A percentile compares a stretch with the other conserved stretches of the same genome.
Conservation (phyloP, 2,113 vertebrate genomes). For the Oncorhynchus clarkii region DNA sequence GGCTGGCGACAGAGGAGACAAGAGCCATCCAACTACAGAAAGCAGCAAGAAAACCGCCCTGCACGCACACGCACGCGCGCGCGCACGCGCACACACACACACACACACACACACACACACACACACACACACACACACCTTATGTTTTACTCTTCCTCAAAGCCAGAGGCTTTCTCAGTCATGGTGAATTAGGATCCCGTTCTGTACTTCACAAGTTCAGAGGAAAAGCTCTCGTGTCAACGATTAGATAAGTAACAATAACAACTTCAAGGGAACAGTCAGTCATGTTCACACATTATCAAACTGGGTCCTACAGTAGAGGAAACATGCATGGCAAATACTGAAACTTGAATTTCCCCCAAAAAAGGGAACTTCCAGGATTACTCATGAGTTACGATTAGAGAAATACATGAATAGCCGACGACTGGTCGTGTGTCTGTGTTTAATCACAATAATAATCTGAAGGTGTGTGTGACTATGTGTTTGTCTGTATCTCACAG, state of each 20-base stretch:
- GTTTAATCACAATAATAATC: background rate
- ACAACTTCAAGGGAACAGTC: background rate
- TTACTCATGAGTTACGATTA: slow-evolving; percentile 6
- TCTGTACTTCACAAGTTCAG: slow-evolving; percentile 16
- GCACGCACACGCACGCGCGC: no score
- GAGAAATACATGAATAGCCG: slow-evolving; percentile 4
- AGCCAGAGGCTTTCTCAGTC: slow-evolving; percentile 14
- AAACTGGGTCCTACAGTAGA: background rate
- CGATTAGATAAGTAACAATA: slow-evolving; percentile 9
- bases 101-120: no score
- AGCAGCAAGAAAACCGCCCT: background rate
- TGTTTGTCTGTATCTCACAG: slow-evolving; percentile 42
- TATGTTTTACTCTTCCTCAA: background rate
- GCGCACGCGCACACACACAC: no score
- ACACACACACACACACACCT: no score
- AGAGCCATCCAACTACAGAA: background rate
- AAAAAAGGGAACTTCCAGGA: slow-evolving; percentile 23
- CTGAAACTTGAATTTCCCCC: background rate
- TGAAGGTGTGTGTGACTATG: background rate
- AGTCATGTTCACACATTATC: background rate
- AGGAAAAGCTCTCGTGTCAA: background rate
- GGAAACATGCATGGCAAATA: background rate
- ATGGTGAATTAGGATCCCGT: slow-evolving; percentile 15
- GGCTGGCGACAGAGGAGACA: slow-evolving; percentile 1
- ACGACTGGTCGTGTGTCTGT: no score